Percentiles rank a stretch among this genome's conserved stretches.
phyloP scores from a whole-genome alignment of 2,797 vertebrate species.

The Fistularia commersonii region DNA sequence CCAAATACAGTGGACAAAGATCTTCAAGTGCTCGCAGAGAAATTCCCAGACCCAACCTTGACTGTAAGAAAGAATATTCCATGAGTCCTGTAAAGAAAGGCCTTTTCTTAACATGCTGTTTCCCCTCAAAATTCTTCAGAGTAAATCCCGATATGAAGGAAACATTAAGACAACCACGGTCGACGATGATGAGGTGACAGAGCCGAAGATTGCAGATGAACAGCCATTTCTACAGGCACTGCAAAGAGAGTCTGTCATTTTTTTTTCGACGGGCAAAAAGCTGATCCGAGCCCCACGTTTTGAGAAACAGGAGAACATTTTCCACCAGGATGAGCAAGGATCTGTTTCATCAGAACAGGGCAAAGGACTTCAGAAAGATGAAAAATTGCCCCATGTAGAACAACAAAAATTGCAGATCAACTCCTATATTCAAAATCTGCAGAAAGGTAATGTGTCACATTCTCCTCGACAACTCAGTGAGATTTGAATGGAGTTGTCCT shows the following conservation, averaged over 20 bases:
- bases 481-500: no score
- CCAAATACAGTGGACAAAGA: constrained; percentile 14
- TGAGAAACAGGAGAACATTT: constrained; percentile 28
- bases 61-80: constrained; percentile 36
- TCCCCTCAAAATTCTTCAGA: constrained; percentile 30
- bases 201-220: constrained; percentile 4
- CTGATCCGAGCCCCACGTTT: constrained; percentile 36
- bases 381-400: constrained; percentile 2
- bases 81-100: background rate
- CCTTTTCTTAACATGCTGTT: background rate
- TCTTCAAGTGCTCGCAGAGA: constrained; percentile 18
- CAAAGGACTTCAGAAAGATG: background rate
- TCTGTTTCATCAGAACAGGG: constrained; percentile 4
- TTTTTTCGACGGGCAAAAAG: constrained; percentile 71
- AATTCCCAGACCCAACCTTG: constrained; percentile 11
- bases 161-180: background rate
- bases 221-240: constrained; percentile 60
- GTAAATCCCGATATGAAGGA: constrained; percentile 21
- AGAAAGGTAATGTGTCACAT: constrained; percentile 40
- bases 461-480: no score
- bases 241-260: constrained; percentile 75
- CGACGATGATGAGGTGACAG: no score
- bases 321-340: constrained; percentile 1
- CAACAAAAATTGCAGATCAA: constrained; percentile 3
- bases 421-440: constrained; percentile 15